Conservation (phyloP, 2,113 vertebrate genomes). For the Trichomycterus rosablanca region DNA sequence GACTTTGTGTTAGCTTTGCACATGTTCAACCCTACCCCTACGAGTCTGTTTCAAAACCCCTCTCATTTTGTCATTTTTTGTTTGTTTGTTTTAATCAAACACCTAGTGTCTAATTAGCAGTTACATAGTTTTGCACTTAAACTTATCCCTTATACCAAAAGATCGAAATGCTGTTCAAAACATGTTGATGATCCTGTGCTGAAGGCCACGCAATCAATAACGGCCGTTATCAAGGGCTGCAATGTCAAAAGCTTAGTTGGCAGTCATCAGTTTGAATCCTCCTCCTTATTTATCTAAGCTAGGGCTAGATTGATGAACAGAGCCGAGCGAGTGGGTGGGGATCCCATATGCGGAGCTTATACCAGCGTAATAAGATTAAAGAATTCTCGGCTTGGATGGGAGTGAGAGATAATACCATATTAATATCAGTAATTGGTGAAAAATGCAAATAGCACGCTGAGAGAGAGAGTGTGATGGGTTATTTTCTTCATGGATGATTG, state of each 20-base stretch:
- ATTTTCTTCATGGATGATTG: conserved; percentile 11
- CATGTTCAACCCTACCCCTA: too few species aligned
- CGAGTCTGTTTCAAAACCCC: too few species aligned
- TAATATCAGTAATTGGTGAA: conserved; percentile 8
- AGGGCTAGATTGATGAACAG: background rate
- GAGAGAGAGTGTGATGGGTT: background rate
- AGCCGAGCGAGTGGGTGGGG: background rate
- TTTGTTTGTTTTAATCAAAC: too few species aligned
- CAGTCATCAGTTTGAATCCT: conserved; percentile 19
- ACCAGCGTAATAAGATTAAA: conserved; percentile 2
- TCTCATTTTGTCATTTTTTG: too few species aligned
- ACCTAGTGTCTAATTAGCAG: background rate
- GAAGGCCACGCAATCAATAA: conserved; percentile 4
- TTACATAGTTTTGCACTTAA: background rate
- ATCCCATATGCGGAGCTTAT: conserved; percentile 7
- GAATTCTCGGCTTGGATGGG: background rate
- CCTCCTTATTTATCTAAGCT: conserved; percentile 11
- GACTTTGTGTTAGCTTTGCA: too few species aligned
- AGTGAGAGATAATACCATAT: background rate
- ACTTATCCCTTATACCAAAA: background rate
- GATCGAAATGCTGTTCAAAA: background rate
- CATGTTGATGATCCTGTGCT: background rate
- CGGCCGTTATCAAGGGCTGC: background rate
- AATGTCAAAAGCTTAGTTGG: conserved; percentile 9
- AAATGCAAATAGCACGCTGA: background rate